Evolutionary conservation across 2,113 vertebrate species (phyloP).

Genomic region (Stictonetta naevosa): DNA sequence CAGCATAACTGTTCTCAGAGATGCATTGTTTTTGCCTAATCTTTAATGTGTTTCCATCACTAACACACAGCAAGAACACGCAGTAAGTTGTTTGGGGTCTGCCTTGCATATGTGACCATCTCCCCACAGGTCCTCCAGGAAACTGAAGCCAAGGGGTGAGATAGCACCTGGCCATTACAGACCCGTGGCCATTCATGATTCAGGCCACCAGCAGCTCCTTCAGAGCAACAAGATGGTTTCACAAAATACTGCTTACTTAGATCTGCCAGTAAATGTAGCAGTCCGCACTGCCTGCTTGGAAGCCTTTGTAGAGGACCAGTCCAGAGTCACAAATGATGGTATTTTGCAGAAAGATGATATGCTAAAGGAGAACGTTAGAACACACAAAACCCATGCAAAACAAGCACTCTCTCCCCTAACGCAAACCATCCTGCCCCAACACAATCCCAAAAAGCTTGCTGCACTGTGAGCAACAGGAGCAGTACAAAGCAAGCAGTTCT

Average conservation of each 20-base stretch:
- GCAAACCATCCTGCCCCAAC: background rate
- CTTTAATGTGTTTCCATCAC: too few species aligned
- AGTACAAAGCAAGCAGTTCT: background rate
- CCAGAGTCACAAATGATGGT: background rate
- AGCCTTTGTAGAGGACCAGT: background rate
- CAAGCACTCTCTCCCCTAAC: background rate
- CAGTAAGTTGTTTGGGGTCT: background rate
- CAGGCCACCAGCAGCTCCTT: background rate
- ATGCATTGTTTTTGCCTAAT: background rate
- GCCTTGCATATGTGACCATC: too few species aligned
- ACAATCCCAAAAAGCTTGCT: background rate
- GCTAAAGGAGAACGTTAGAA: background rate
- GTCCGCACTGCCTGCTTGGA: background rate
- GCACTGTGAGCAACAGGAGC: background rate
- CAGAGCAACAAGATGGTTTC: background rate
- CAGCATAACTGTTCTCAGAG: background rate
- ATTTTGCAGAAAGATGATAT: background rate
- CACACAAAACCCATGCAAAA: background rate
- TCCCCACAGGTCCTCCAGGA: background rate
- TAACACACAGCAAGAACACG: background rate
- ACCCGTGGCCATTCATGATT: background rate
- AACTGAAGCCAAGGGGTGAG: background rate
- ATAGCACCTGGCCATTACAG: background rate
- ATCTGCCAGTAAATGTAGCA: background rate
- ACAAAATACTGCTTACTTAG: background rate